Evolutionary conservation across 2,888 invertebrate genomes (phyloP), one percentile per base, ranked within the genome.

Genomic region (Torymus tubicola): DNA sequence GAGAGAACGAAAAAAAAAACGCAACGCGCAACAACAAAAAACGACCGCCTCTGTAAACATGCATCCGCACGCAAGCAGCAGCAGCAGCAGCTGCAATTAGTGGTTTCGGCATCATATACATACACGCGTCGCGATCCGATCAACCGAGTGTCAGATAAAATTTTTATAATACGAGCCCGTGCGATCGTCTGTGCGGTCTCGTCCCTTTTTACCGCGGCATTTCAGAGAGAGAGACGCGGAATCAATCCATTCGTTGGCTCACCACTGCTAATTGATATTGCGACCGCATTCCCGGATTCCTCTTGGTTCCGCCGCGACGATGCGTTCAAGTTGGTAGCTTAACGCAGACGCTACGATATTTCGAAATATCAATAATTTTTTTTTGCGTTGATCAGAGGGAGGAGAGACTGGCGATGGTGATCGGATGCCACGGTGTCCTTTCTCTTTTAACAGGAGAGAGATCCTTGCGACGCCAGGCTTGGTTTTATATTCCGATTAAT

Each of bases 21-120:
- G 50, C 10, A 60, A 24, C 14, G 55, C 65, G 57, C 24, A 74
- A n/a, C 42, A 0, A 31, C 58, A 14, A 18, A 14, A 14, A 60
- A 42, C 18, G 14, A 57, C n/a, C 58, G 31, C 31, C 31, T 31
- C 31, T 31, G 31, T 8, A 31, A 31, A 31, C 31, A 31, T 31
- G 31, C 31, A 31, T 31, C 31, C 31, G 31, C 31, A 31, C 31
- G 31, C 31, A 31, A 31, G 31, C 8, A 31, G 31, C 8, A 31
- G 31, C 31, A 31, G 24, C n/a, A 16, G 69, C 77, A 69, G 81
- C 68, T 67, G 85, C 84, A 86, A 86, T 86, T 87, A 86, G 86
- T 78, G 84, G 13, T 81, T 86, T 85, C 82, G 84, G 85, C 31
- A 31, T 31, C 31, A 31, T 31, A n/a, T n/a, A n/a, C n/a, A 85